phyloP scores from a whole-genome alignment of 92 coral and sea anemone species.

The Porites rus region DNA sequence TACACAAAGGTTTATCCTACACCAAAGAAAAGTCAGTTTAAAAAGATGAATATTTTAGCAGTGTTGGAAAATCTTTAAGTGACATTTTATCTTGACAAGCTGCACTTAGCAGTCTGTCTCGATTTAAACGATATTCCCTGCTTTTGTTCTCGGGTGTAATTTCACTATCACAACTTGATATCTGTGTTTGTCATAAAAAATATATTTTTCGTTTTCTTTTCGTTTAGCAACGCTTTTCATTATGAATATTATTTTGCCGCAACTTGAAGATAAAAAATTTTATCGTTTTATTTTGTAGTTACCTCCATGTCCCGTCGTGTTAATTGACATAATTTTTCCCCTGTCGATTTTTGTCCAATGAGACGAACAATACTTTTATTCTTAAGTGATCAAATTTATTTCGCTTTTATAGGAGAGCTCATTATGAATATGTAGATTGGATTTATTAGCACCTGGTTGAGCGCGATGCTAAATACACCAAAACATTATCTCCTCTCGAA shows the following conservation, averaged over 20 bases:
- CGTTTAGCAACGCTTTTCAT: background rate
- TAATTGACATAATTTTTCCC: slow-evolving; percentile 25
- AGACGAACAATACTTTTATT: slow-evolving; percentile 34
- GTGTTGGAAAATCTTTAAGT: background rate
- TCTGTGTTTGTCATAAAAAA: background rate
- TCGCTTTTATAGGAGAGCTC: slow-evolving; percentile 20
- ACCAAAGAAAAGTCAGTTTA: background rate
- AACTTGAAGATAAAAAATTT: slow-evolving; percentile 7
- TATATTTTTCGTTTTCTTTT: background rate
- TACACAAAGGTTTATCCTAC: too few relatives aligned
- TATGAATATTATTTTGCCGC: slow-evolving; percentile 1
- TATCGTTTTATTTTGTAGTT: background rate
- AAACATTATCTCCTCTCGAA: slow-evolving; percentile 23
- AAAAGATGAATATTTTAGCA: background rate
- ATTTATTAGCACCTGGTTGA: slow-evolving; percentile 47
- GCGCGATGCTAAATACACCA: slow-evolving; percentile 28
- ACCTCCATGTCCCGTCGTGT: slow-evolving; percentile 1
- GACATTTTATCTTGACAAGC: background rate
- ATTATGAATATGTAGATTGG: slow-evolving; percentile 51
- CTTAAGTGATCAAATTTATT: slow-evolving; percentile 37
- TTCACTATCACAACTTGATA: background rate
- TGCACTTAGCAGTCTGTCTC: background rate
- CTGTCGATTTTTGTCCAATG: slow-evolving; percentile 18
- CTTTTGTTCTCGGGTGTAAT: background rate
- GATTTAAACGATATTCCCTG: background rate